These are phyloP conservation scores for Bufotes viridis DNA, from an alignment of 2,797 vertebrate genomes.

Conservation along the genomic window DNA sequence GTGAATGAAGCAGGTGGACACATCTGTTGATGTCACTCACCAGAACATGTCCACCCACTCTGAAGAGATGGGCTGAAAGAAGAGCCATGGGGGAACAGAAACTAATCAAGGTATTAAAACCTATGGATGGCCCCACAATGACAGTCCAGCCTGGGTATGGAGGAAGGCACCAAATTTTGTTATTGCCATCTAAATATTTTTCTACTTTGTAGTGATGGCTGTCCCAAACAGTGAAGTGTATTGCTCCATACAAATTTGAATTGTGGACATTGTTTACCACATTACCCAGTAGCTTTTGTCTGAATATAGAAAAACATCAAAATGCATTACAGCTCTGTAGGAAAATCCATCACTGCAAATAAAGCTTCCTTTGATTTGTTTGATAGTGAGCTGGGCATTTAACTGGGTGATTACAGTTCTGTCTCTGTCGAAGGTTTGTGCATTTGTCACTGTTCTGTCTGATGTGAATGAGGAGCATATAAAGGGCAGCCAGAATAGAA, in stretches of 20 bases:
- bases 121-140: no score
- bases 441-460: conserved; percentile 51
- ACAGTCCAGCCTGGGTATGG: no score
- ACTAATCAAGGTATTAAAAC: no score
- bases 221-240: not conserved
- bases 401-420: conserved; percentile 50
- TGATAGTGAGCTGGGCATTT: conserved; percentile 38
- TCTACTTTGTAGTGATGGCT: not conserved
- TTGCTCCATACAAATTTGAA: not conserved
- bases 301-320: conserved; percentile 27
- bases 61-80: no score
- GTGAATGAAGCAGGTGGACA: no score
- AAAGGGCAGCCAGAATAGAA: conserved; percentile 55
- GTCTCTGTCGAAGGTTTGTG: conserved; percentile 38
- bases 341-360: conserved; percentile 37
- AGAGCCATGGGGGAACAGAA: no score
- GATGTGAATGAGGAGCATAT: conserved; percentile 51
- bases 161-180: no score
- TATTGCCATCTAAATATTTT: no score
- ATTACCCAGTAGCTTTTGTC: not conserved
- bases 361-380: conserved; percentile 35
- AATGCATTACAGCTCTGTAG: conserved; percentile 13
- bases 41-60: no score
- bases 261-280: not conserved
- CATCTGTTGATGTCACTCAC: no score